Evolutionary conservation across 1,140 invertebrate genomes (phyloP).

Genomic region (Leptopilina clavipes): DNA sequence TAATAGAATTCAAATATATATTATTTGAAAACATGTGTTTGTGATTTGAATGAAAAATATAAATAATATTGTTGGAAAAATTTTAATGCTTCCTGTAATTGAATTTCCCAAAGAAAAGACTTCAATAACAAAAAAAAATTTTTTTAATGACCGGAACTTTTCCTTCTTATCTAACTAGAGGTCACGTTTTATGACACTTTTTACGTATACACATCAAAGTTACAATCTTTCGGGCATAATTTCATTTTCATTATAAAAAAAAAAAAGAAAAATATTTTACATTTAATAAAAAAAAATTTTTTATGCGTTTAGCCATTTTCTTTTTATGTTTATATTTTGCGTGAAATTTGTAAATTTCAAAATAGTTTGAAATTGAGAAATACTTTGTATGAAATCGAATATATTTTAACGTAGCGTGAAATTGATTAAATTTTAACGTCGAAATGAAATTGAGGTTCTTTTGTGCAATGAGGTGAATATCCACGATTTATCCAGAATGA

Average conservation of each 20-base stretch:
- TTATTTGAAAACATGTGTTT: not conserved
- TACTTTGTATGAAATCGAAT: not conserved
- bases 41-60: conserved; percentile 1
- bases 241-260: too few relatives aligned
- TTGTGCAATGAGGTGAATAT: not conserved
- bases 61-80: not conserved
- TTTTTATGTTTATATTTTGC: not conserved
- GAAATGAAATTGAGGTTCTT: not conserved
- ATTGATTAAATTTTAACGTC: conserved; percentile 2
- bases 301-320: too few relatives aligned
- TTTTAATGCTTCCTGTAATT: not conserved
- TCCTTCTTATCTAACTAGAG: too few relatives aligned
- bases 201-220: too few relatives aligned
- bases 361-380: not conserved
- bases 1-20: not conserved
- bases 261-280: too few relatives aligned
- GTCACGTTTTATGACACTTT: too few relatives aligned
- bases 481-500: not conserved
- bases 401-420: conserved; percentile 12
- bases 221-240: too few relatives aligned
- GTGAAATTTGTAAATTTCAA: not conserved
- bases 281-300: too few relatives aligned
- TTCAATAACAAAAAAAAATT: not conserved
- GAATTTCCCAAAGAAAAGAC: not conserved
- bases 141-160: too few relatives aligned